Evolutionary conservation across 2,888 invertebrate genomes (phyloP).

Genomic region (Limnephilus auricula): DNA sequence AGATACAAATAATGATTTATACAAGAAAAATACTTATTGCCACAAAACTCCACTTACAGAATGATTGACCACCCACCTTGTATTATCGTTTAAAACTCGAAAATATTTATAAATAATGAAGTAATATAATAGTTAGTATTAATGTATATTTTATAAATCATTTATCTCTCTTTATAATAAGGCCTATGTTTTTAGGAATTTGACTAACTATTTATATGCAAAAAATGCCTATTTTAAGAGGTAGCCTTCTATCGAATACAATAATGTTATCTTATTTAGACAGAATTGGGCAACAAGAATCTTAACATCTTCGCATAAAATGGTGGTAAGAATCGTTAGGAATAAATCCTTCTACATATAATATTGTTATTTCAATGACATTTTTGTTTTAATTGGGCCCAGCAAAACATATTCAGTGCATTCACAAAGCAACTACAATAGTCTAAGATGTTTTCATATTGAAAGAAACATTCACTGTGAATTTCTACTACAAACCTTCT

Average conservation of each 20-base stretch:
- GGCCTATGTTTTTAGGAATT: conserved; percentile 2
- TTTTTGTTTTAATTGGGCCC: background rate
- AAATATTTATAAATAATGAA: background rate
- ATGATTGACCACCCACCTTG: background rate
- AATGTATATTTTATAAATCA: background rate
- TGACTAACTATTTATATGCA: background rate
- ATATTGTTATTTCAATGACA: too few relatives aligned
- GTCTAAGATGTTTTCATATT: background rate
- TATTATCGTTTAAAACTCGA: background rate
- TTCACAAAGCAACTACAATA: background rate
- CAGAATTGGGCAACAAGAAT: background rate
- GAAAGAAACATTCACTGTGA: background rate
- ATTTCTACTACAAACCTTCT: background rate
- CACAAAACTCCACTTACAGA: background rate
- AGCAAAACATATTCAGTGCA: background rate
- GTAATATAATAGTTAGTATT: background rate
- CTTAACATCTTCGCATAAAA: background rate
- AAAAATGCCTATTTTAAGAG: background rate
- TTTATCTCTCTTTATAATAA: background rate
- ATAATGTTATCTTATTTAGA: background rate
- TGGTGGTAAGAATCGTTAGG: background rate
- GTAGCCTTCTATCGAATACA: background rate
- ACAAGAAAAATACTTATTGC: background rate
- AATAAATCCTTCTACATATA: background rate
- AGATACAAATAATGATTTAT: background rate